Evolutionary conservation across 2,113 vertebrate species (phyloP).

Genomic region (Ophiodon elongatus): DNA sequence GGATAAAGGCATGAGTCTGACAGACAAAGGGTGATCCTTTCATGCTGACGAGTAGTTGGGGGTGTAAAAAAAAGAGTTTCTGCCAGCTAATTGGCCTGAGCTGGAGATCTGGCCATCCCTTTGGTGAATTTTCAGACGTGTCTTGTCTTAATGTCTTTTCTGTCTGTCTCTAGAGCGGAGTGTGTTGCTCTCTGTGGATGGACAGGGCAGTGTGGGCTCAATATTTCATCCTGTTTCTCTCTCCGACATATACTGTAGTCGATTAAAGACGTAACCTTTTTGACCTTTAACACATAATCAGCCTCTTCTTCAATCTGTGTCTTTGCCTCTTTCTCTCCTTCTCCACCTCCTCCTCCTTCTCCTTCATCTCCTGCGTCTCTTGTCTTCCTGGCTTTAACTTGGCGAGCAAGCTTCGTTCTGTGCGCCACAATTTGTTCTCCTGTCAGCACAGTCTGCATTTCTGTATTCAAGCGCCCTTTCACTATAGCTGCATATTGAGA

Average conservation of each 20-base stretch:
- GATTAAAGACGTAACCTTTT: constrained; percentile 59
- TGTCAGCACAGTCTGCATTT: constrained; percentile 53
- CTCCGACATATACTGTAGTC: constrained; percentile 51
- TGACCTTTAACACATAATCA: constrained; percentile 60
- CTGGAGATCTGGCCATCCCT: constrained; percentile 68
- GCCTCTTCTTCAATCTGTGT: constrained; percentile 32
- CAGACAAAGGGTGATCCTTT: constrained; percentile 74
- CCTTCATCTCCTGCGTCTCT: constrained; percentile 10
- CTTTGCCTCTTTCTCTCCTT: constrained; percentile 7
- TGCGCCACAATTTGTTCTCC: constrained; percentile 50
- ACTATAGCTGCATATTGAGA: constrained; percentile 27
- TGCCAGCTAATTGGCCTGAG: constrained; percentile 79
- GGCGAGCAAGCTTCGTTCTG: constrained; percentile 37
- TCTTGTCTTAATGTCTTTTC: constrained; percentile 66
- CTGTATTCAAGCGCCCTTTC: constrained; percentile 16
- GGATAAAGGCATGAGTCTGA: constrained; percentile 68
- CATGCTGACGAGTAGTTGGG: constrained; percentile 68
- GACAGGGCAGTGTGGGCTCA: constrained; percentile 55
- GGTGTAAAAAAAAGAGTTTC: constrained; percentile 46
- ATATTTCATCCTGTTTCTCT: constrained; percentile 60
- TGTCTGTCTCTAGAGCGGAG: constrained; percentile 58
- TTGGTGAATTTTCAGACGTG: constrained; percentile 66
- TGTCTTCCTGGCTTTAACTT: constrained; percentile 11
- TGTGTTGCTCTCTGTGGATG: constrained; percentile 52
- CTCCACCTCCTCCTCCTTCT: constrained; percentile 2